phyloP scores from a whole-genome alignment of 2,888 invertebrate genomes.

The Sesia apiformis region DNA sequence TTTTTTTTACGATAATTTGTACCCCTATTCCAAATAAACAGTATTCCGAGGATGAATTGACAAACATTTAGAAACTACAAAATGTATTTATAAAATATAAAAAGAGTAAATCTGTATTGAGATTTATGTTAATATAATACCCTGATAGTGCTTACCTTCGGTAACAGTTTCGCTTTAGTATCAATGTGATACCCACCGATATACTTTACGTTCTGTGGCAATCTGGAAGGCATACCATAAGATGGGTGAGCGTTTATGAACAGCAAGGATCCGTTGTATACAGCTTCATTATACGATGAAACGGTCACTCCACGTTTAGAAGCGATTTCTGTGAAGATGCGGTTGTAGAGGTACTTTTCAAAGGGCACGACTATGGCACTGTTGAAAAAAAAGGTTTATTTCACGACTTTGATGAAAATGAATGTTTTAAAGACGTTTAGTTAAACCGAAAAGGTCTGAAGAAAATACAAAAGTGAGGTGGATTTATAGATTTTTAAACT shows the following conservation, averaged over 20 bases:
- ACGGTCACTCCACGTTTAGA: constrained; percentile 27
- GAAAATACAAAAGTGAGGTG: no score
- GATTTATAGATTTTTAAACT: no score
- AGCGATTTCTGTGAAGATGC: constrained; percentile 25
- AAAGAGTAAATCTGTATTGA: no score
- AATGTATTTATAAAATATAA: no score
- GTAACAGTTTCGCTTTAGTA: constrained; percentile 26
- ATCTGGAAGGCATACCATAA: constrained; percentile 23
- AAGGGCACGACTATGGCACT: constrained; percentile 25
- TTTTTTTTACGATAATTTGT: no score
- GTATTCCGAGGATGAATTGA: no score
- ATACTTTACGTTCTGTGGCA: constrained; percentile 38
- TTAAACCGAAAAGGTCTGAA: no score
- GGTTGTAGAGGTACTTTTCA: constrained; percentile 28
- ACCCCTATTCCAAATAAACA: no score
- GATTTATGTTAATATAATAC: no score
- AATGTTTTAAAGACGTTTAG: no score
- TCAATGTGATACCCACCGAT: constrained; percentile 44
- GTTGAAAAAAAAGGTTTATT: not conserved
- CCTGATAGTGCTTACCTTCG: constrained; percentile 23
- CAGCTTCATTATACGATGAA: constrained; percentile 33
- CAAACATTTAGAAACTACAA: no score
- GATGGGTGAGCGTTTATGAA: constrained; percentile 39
- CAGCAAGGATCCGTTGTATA: constrained; percentile 35
- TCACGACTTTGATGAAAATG: no score